Evolutionary conservation across 1,140 invertebrate genomes (phyloP), one percentile per base, ranked within the genome.

Genomic region (Drosophila kepulauana): DNA sequence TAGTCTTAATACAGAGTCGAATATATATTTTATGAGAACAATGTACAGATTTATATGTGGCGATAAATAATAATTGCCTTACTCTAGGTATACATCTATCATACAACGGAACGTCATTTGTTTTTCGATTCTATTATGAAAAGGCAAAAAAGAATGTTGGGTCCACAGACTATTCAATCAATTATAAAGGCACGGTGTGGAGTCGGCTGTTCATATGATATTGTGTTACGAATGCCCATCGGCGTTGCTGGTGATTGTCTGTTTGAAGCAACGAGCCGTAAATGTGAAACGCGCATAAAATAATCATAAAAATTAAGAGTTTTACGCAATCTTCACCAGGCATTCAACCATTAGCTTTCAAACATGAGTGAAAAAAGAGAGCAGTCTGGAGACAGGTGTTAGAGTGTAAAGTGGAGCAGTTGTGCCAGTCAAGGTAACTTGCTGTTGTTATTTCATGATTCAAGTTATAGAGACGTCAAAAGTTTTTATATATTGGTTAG

Each of bases 331-430:
- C 46, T 57, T 38, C 63, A 52, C 68, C 49, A 79, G 45, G 56
- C 68, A 67, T 64, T 69, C 43, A 78, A 46, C 63, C 56, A 70
- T 61, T 64, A 56, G 58, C 33, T 43, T 38, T 43, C 45, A 15
- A 20, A 38, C 46, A 62, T 74, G 62, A 69, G 76, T 76, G 79
- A 73, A 68, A 75, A 65, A 69, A 56, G 61, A 84, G 59, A 78
- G 46, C 49, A 65, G 56, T 54, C 49, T 71, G 49, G 67, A 41
- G 75, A 49, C 67, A 82, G 65, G 71, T 86, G 68, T 86, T 59
- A 82, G 61, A 75, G 69, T 80, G 80, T 88, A 84, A 88, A 87
- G 77, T 88, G 64, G 85, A 88, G 80, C 85, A 88, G 38, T 65
- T 68, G 45, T 65, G 59, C 30, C 66, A 59, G 61, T 58, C 59